Base-by-base conservation (phyloP, 2,113 vertebrate species). In the Ramphastos sulfuratus region DNA sequence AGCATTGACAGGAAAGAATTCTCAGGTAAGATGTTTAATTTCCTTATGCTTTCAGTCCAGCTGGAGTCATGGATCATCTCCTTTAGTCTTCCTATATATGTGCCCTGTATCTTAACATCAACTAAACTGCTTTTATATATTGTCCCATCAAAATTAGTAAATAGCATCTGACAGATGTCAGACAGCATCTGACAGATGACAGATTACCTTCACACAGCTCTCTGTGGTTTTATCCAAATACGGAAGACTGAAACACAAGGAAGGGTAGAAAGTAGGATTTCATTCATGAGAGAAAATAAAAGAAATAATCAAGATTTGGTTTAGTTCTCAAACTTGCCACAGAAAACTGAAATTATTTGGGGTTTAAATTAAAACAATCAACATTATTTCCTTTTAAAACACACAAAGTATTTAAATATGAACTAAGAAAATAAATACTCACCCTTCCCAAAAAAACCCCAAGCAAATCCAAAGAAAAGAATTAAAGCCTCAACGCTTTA, bases 301-400 rank as follows among this genome's bases (percentile, higher is more conserved):
- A 39, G 15, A 15, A 42, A 13, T 6, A 13, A 42, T 30, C 27
- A 37, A 73, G 15, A 58, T 30, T 21, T 59, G 7, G 6, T 61
- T 82, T 52, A 69, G 23, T 73, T 63, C 39, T 39, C 17, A 77
- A 88, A 69, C 5, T 54, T 39, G 23, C 9, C 5, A 52, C 16
- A 4, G 10, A 31, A 86, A 73, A 58, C 4, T 4, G n/a, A 74
- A 60, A 42, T 3, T 0, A 25, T 4, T 30, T 1, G 4, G 0
- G 1, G 16, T 63, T 72, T 30, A 6, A 81, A 46, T 67, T 50
- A 77, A 39, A 81, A 72, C 13, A 3, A 44, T 81, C 54, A 27
- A 58, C 8, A 27, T 5, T 4, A 39, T 56, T 83, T 50, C 25
- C 21, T 39, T 80, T 70, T 10, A 91, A 70, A 75, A 13, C 10